phyloP scores from a whole-genome alignment of 2,797 vertebrate genomes.

The Eptatretus atami region DNA sequence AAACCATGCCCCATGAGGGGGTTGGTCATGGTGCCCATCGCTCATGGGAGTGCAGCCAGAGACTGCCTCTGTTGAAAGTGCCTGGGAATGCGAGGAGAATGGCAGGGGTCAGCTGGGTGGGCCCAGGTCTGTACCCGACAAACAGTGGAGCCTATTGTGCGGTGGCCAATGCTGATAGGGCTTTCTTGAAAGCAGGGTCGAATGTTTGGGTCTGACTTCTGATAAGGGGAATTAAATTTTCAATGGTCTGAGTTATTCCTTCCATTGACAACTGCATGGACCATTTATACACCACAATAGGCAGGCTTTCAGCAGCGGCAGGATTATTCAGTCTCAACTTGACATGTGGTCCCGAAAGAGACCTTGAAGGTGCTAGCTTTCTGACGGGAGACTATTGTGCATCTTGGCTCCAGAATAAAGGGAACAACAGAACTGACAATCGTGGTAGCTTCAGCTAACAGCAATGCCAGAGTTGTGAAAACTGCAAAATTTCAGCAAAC shows the following conservation, averaged over 20 bases:
- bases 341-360: background rate
- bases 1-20: too few relatives aligned
- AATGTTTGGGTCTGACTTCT: constrained; percentile 3
- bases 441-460: too few relatives aligned
- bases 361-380: constrained; percentile 2
- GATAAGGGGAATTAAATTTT: constrained; percentile 6
- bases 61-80: background rate
- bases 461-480: too few relatives aligned
- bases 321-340: constrained; percentile 5
- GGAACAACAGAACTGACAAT: too few relatives aligned
- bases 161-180: background rate
- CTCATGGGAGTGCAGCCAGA: background rate
- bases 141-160: constrained; percentile 1
- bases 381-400: background rate
- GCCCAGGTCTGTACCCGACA: background rate
- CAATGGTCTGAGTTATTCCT: constrained; percentile 4
- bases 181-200: background rate
- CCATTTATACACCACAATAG: constrained; percentile 4
- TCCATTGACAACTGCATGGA: constrained; percentile 3
- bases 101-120: constrained; percentile 3
- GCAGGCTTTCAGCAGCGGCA: background rate
- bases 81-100: constrained; percentile 5
- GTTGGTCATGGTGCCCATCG: background rate
- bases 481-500: too few relatives aligned
- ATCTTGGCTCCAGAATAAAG: too few relatives aligned